A percentile compares a stretch with the other conserved stretches of the same genome.
phyloP scores from a whole-genome alignment of 2,113 vertebrate genomes.

The Steatornis caripensis region DNA sequence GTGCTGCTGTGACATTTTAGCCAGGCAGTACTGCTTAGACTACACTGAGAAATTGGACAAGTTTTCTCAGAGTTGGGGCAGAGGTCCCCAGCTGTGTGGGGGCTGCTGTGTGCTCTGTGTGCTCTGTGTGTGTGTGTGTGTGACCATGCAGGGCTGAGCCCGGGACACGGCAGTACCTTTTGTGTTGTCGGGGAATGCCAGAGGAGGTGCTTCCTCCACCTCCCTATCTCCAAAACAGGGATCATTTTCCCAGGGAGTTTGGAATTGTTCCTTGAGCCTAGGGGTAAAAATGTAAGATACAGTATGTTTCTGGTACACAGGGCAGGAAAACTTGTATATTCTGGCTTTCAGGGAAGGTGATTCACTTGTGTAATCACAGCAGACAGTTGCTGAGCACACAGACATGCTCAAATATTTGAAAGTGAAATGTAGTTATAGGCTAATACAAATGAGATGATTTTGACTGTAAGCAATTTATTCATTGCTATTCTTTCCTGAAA shows the following conservation, averaged over 20 bases:
- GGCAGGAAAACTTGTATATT: not conserved
- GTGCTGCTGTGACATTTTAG: not conserved
- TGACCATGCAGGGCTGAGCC: not conserved
- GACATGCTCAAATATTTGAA: not conserved
- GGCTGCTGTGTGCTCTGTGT: not conserved
- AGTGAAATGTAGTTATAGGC: not conserved
- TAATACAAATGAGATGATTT: not conserved
- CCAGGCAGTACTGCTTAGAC: too few relatives aligned
- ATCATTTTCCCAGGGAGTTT: not conserved
- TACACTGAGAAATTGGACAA: not conserved
- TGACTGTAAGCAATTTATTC: not conserved
- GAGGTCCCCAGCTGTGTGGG: fast-evolving
- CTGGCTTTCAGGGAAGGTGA: fast-evolving
- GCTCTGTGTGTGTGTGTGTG: not conserved
- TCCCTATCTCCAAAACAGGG: not conserved
- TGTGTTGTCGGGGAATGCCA: fast-evolving
- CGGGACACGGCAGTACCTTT: fast-evolving
- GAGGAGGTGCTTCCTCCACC: not conserved
- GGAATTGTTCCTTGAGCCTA: not conserved
- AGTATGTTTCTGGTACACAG: not conserved
- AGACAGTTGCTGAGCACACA: not conserved
- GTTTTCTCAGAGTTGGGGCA: not conserved
- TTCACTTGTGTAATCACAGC: not conserved
- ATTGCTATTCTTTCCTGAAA: not conserved
- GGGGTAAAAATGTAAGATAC: not conserved